These are phyloP conservation scores for Pterostichus niger DNA, from an alignment of 2,888 invertebrate species.

Conservation along the genomic window DNA sequence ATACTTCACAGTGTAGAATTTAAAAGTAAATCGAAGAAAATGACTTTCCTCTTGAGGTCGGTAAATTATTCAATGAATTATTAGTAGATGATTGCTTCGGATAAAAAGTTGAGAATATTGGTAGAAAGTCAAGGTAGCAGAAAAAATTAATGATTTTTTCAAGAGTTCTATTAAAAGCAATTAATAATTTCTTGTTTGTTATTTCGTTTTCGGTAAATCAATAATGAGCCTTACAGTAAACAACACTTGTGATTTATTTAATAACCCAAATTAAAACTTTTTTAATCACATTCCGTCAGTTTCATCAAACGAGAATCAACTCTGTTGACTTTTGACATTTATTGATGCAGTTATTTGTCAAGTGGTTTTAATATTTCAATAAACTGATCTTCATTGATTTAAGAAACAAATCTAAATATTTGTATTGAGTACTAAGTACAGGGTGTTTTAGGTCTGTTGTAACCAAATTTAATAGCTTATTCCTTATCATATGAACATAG, in stretches of 20 bases:
- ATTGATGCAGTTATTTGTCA: too few species aligned
- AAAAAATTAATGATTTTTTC: slow-evolving; percentile 35
- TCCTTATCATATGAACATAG: too few species aligned
- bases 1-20: neutral
- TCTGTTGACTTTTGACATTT: too few species aligned
- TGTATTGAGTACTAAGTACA: too few species aligned
- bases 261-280: slow-evolving; percentile 21
- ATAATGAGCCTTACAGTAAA: neutral
- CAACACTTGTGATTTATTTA: slow-evolving; percentile 24
- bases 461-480: too few species aligned
- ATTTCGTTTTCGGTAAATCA: slow-evolving; percentile 3
- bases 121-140: neutral
- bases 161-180: slow-evolving; percentile 27
- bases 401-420: too few species aligned
- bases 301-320: neutral
- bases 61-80: slow-evolving; percentile 56
- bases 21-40: slow-evolving; percentile 36
- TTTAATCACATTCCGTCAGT: neutral
- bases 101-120: slow-evolving; percentile 13
- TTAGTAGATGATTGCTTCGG: slow-evolving; percentile 40
- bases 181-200: slow-evolving; percentile 39
- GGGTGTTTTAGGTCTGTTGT: too few species aligned
- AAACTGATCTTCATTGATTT: too few species aligned
- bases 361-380: too few species aligned
- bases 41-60: neutral